phyloP scores from a whole-genome alignment of 2,888 invertebrate genomes.

The Pristionchus japonicus region DNA sequence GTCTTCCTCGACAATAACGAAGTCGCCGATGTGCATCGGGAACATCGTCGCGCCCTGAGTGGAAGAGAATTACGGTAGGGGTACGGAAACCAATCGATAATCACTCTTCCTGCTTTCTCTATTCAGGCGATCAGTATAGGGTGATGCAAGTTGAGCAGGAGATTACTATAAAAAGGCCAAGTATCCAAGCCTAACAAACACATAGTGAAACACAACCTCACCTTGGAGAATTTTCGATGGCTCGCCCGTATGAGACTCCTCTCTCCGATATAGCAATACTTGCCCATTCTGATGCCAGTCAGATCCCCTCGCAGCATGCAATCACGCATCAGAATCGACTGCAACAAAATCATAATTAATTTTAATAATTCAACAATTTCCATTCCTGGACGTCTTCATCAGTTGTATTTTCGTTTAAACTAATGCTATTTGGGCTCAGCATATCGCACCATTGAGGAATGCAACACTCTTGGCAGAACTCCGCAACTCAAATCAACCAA shows the following conservation, averaged over 20 bases:
- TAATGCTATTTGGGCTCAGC: no score
- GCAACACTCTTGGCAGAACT: neutral
- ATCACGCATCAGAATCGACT: constrained; percentile 94
- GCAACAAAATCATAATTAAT: no score
- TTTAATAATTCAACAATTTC: no score
- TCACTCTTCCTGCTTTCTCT: no score
- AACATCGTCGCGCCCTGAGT: constrained; percentile 91
- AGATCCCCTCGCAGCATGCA: constrained; percentile 96
- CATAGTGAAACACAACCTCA: no score
- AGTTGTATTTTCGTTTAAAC: no score
- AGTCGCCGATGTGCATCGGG: constrained; percentile 95
- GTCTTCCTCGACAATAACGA: constrained; percentile 82
- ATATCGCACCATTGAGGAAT: no score
- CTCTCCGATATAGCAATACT: constrained; percentile 94
- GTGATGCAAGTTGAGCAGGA: no score
- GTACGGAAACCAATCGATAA: no score
- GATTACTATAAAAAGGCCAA: neutral
- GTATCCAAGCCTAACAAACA: neutral
- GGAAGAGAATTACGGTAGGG: constrained; percentile 61
- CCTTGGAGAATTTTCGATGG: constrained; percentile 97
- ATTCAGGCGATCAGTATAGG: no score
- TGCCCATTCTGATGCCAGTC: constrained; percentile 93
- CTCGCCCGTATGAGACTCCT: constrained; percentile 95
- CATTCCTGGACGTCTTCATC: no score
- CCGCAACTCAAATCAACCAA: neutral